A percentile compares a stretch with the other conserved stretches of the same genome.
phyloP scores from a whole-genome alignment of 2,888 invertebrate species.

The Drosophila eohydei region DNA sequence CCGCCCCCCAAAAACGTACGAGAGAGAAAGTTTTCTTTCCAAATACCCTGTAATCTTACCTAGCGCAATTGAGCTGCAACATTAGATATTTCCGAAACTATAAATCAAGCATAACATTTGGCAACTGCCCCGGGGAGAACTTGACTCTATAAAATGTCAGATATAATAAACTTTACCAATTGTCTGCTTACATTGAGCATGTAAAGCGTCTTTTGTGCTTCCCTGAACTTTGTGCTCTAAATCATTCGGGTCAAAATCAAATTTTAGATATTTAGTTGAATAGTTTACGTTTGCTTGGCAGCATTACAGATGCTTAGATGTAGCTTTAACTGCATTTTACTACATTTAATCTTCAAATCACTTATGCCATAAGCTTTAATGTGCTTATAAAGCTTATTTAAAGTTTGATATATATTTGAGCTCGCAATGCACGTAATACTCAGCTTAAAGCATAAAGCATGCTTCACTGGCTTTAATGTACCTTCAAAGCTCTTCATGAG shows the following conservation, averaged over 20 bases:
- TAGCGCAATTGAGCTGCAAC: constrained; percentile 23
- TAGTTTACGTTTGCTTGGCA: background rate
- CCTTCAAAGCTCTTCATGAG: background rate
- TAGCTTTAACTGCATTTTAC: background rate
- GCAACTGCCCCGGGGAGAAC: constrained; percentile 22
- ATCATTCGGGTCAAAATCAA: constrained; percentile 6
- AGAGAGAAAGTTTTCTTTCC: constrained; percentile 30
- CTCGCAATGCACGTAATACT: background rate
- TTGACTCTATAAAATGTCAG: constrained; percentile 21
- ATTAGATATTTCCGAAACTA: constrained; percentile 21
- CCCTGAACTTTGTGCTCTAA: constrained; percentile 16
- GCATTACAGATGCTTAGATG: background rate
- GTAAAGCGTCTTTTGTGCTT: constrained; percentile 15
- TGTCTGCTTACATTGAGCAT: constrained; percentile 9
- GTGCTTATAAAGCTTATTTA: background rate
- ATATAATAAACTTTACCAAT: constrained; percentile 26
- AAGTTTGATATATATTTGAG: background rate
- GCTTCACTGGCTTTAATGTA: background rate
- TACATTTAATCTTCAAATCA: background rate
- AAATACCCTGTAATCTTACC: constrained; percentile 52
- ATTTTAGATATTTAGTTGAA: constrained; percentile 1
- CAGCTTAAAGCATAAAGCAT: background rate
- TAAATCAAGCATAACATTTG: constrained; percentile 46
- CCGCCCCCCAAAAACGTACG: constrained; percentile 33
- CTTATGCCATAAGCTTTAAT: background rate